Conservation (phyloP, 2,797 vertebrate species). For the Mustela erminea region DNA sequence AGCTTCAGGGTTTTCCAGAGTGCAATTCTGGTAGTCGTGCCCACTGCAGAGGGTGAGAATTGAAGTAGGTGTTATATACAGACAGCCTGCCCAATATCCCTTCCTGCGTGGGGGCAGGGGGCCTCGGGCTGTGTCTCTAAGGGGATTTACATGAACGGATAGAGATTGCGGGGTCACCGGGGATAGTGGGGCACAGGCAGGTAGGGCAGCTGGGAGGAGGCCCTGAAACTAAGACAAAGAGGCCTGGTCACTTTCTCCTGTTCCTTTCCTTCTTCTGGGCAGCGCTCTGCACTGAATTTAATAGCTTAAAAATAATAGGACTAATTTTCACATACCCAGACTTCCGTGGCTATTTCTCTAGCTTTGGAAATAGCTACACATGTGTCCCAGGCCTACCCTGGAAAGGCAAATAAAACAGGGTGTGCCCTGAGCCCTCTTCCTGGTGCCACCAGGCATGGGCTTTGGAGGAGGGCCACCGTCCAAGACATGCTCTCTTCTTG, state of each 20-base stretch:
- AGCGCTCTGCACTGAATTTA: neutral
- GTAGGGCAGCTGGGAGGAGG: conserved; percentile 7
- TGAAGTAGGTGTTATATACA: neutral
- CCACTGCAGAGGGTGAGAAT: neutral
- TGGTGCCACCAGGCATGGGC: neutral
- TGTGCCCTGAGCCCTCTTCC: neutral
- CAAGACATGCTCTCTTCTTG: neutral
- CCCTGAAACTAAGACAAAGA: conserved; percentile 24
- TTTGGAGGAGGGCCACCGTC: neutral
- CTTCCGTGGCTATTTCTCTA: neutral
- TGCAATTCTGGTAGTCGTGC: neutral
- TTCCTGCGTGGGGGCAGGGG: neutral
- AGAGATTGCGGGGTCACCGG: neutral
- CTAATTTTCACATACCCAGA: neutral
- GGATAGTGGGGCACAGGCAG: neutral
- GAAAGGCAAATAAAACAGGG: conserved; percentile 59
- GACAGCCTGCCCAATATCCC: neutral
- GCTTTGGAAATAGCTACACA: neutral
- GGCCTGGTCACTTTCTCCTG: neutral
- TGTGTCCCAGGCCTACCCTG: neutral
- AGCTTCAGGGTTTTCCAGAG: neutral
- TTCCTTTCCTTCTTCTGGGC: neutral
- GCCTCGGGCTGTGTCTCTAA: neutral
- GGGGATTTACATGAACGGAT: neutral
- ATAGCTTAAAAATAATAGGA: neutral